Evolutionary conservation across 2,797 vertebrate species (phyloP).

Genomic region (Calcarius lapponicus): DNA sequence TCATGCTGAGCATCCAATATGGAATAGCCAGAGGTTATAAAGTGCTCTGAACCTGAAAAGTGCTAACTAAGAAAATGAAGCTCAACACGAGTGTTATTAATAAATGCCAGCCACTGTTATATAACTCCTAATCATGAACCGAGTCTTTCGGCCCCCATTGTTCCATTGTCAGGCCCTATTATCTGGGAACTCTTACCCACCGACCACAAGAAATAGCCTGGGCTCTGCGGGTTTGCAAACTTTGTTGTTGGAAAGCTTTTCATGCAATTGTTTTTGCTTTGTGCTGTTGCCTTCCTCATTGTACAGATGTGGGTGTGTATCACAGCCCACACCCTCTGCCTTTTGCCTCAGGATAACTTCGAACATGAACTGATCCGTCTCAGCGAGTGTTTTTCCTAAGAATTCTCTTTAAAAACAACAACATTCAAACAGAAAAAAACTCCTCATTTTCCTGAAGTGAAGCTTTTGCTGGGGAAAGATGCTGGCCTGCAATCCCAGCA

Average conservation of each 20-base stretch:
- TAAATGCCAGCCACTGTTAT: slow-evolving; percentile 58
- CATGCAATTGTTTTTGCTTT: slow-evolving; percentile 65
- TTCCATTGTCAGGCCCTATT: slow-evolving; percentile 64
- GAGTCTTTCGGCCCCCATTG: slow-evolving; percentile 41
- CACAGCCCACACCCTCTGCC: slow-evolving; percentile 58
- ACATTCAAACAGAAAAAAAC: not conserved
- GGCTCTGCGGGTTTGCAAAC: slow-evolving; percentile 63
- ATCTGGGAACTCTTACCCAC: slow-evolving; percentile 66
- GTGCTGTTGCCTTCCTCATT: slow-evolving; percentile 43
- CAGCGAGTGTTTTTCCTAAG: slow-evolving; percentile 45
- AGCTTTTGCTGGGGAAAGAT: not conserved
- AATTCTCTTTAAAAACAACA: slow-evolving; percentile 49
- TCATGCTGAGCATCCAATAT: not conserved
- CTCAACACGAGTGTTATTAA: slow-evolving; percentile 42
- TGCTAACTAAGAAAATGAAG: slow-evolving; percentile 58
- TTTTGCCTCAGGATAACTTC: slow-evolving; percentile 50
- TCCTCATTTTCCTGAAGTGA: slow-evolving; percentile 38
- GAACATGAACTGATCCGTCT: slow-evolving; percentile 31
- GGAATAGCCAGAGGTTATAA: slow-evolving; percentile 17
- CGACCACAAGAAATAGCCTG: slow-evolving; percentile 63
- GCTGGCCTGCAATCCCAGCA: not conserved
- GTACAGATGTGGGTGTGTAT: slow-evolving; percentile 66
- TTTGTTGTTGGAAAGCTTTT: slow-evolving; percentile 68
- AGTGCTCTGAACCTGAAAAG: slow-evolving; percentile 67
- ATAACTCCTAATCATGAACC: slow-evolving; percentile 47